Conservation (phyloP, 1,140 invertebrate species). For the Parapsyche elsis region DNA sequence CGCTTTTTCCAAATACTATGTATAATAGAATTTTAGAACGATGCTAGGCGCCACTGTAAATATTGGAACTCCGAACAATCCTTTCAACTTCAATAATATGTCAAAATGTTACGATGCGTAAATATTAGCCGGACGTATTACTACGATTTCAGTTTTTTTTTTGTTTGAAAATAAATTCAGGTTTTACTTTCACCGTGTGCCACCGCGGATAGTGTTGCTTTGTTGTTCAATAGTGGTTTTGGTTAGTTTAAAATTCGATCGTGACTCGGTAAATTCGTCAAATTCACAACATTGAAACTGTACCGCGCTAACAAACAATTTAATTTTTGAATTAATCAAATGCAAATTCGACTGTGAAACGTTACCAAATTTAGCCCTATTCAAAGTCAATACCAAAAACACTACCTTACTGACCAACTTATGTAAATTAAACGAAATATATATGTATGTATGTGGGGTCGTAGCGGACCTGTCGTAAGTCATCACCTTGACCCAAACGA, state of each 20-base stretch:
- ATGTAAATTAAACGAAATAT: slow-evolving; percentile 10
- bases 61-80: too few relatives aligned
- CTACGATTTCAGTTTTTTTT: too few relatives aligned
- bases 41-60: too few relatives aligned
- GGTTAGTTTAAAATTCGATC: too few relatives aligned
- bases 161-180: too few relatives aligned
- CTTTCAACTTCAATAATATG: too few relatives aligned
- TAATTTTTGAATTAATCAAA: slow-evolving; percentile 6
- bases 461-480: background rate
- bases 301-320: background rate
- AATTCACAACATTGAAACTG: background rate
- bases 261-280: background rate
- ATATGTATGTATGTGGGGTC: too few relatives aligned
- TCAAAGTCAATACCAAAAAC: background rate
- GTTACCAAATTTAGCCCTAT: background rate
- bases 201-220: too few relatives aligned
- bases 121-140: background rate
- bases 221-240: too few relatives aligned
- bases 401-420: background rate
- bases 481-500: slow-evolving; percentile 4
- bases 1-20: too few relatives aligned
- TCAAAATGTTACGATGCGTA: background rate
- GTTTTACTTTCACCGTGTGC: too few relatives aligned
- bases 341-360: slow-evolving; percentile 14
- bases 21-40: too few relatives aligned